Evolutionary conservation across 2,888 invertebrate genomes (phyloP).

Genomic region (Dastarcus helophoroides): DNA sequence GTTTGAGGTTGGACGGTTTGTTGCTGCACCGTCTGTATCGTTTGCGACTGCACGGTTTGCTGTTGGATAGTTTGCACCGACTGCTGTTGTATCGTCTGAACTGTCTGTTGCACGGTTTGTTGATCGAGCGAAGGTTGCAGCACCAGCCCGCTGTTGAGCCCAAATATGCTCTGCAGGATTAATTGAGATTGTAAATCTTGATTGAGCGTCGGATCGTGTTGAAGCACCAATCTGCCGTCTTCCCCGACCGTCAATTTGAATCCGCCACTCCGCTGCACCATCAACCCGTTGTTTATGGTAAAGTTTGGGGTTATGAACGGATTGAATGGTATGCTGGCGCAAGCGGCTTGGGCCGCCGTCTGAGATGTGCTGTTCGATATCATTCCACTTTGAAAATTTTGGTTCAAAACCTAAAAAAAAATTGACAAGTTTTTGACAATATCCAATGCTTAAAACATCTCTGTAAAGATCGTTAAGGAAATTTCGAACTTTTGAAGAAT

Average conservation of each 20-base stretch:
- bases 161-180: slow-evolving; percentile 35
- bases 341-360: slow-evolving; percentile 19
- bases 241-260: slow-evolving; percentile 55
- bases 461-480: background rate
- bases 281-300: slow-evolving; percentile 34
- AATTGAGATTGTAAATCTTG: slow-evolving; percentile 40
- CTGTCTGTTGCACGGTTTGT: slow-evolving; percentile 35
- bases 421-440: slow-evolving; percentile 1
- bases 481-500: background rate
- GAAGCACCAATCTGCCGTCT: slow-evolving; percentile 53
- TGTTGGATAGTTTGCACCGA: slow-evolving; percentile 36
- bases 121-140: slow-evolving; percentile 36
- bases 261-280: slow-evolving; percentile 48
- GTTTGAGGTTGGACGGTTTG: slow-evolving; percentile 34
- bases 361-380: slow-evolving; percentile 27
- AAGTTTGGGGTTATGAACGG: slow-evolving; percentile 33
- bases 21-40: slow-evolving; percentile 36
- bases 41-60: slow-evolving; percentile 36
- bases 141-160: slow-evolving; percentile 33
- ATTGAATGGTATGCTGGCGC: slow-evolving; percentile 28
- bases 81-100: slow-evolving; percentile 37
- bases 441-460: background rate
- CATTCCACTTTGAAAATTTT: slow-evolving; percentile 34
- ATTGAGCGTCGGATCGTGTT: slow-evolving; percentile 49
- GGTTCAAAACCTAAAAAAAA: slow-evolving; percentile 30